Evolutionary conservation across 2,113 vertebrate species (phyloP).

Genomic region (Rhinopithecus roxellana): DNA sequence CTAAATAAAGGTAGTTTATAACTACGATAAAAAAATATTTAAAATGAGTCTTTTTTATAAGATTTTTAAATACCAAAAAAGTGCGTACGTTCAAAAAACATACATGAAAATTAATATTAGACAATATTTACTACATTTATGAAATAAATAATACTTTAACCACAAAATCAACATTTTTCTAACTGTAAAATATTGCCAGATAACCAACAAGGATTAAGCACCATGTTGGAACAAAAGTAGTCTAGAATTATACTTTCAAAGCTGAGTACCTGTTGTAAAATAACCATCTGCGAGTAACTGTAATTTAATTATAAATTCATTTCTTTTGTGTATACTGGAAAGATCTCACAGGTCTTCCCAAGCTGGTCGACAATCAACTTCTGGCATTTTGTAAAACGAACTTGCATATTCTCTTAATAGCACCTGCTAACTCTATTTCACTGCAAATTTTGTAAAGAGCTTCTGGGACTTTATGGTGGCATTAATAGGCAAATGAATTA

Average conservation of each 20-base stretch:
- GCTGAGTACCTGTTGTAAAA: conserved; percentile 86
- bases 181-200: conserved; percentile 74
- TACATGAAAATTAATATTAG: conserved; percentile 28
- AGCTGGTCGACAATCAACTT: conserved; percentile 82
- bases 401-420: conserved; percentile 79
- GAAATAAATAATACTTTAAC: conserved; percentile 61
- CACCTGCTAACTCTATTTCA: conserved; percentile 78
- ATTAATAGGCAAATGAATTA: conserved; percentile 76
- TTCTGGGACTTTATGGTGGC: conserved; percentile 72
- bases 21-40: background rate
- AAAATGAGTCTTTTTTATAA: conserved; percentile 33
- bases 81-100: background rate
- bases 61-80: conserved; percentile 38
- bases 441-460: conserved; percentile 71
- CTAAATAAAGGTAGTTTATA: background rate
- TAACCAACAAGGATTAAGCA: conserved; percentile 74
- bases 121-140: conserved; percentile 42
- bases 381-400: conserved; percentile 82
- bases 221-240: conserved; percentile 81
- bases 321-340: conserved; percentile 83
- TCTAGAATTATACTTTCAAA: conserved; percentile 81
- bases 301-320: conserved; percentile 89
- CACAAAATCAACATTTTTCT: conserved; percentile 51
- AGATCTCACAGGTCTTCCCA: conserved; percentile 81
- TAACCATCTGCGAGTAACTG: conserved; percentile 87